A percentile compares a stretch with the other conserved stretches of the same genome.
Evolutionary conservation across 2,888 invertebrate species (phyloP).

Genomic region (Eretmocerus hayati): DNA sequence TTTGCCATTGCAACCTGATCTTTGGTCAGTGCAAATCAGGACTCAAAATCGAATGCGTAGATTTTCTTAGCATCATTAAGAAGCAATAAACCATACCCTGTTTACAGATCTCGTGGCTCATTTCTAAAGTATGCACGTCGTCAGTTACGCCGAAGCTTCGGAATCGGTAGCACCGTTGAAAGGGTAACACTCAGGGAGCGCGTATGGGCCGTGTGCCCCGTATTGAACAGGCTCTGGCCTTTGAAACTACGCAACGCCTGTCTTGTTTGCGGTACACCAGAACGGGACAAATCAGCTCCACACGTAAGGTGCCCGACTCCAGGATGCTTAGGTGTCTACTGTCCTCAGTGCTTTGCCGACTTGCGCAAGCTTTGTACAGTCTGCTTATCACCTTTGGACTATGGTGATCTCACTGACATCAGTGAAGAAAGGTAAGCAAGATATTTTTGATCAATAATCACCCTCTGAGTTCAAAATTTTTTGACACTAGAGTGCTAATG

Average conservation of each 20-base stretch:
- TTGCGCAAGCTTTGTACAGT: conserved; percentile 69
- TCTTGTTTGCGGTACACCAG: conserved; percentile 53
- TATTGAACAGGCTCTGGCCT: conserved; percentile 27
- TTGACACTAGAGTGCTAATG: no score
- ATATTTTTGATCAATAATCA: no score
- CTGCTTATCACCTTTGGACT: conserved; percentile 67
- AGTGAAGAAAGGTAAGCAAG: conserved; percentile 74
- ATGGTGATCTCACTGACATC: conserved; percentile 68
- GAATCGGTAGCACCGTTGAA: conserved; percentile 42
- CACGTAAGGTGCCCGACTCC: conserved; percentile 56
- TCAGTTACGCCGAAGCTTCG: conserved; percentile 59
- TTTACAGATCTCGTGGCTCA: conserved; percentile 49
- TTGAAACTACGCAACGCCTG: conserved; percentile 50
- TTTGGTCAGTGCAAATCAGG: no score
- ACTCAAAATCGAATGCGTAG: no score
- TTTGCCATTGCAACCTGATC: no score
- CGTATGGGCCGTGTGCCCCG: conserved; percentile 45
- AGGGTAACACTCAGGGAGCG: conserved; percentile 55
- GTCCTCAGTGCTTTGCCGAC: conserved; percentile 65
- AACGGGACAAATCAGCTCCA: conserved; percentile 39
- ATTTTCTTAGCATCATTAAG: no score
- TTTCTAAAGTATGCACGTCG: conserved; percentile 69
- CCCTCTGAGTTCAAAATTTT: no score
- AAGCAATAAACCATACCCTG: no score
- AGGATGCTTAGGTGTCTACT: conserved; percentile 65